Base-by-base conservation (phyloP, 1,140 invertebrate species). In the Camponotus vicinus region DNA sequence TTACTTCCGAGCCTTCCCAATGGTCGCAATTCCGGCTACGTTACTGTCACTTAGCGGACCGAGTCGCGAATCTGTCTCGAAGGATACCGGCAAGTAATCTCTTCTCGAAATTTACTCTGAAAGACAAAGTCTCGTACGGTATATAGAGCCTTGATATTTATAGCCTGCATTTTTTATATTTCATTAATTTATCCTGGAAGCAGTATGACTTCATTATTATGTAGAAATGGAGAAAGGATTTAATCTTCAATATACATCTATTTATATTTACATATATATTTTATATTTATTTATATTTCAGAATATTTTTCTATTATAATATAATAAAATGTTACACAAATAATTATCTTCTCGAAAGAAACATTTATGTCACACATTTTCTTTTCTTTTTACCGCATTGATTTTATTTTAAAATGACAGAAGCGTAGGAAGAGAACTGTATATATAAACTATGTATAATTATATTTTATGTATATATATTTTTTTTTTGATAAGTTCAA, bases 21-120 rank as follows among this genome's bases (percentile, higher is more conserved):
- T 88, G 91, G 86, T 87, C 85, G 61, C 88, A 78, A 82, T 86
- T 79, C 87, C 82, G 79, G 77, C 86, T 90, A 87, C 89, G 89
- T 90, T 92, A 89, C 79, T 89, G 92, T 93, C 92, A 92, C 92
- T 92, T 90, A 92, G 73, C 55, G 59, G 77, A 67, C 70, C 15
- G 57, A 84, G 67, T 75, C 77, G n/a, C 86, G 86, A 70, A 88
- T 87, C 67, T 52, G 70, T 86, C 87, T 90, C 76, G 49, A 63
- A 89, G 80, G 80, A 79, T 52, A 79, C 73, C 57, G 40, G 32
- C 69, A 42, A 40, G 42, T 70, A 55, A 59, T 59, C 52, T 82
- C 34, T 52, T 76, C 87, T 88, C 55, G 61, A 86, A 59, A 76
- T 42, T 64, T 57, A 9, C 57, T 34, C 40, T n/a, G 63, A 85